These are phyloP conservation scores for Pluvianellus socialis DNA, from an alignment of 2,113 vertebrate genomes.

Conservation along the genomic window DNA sequence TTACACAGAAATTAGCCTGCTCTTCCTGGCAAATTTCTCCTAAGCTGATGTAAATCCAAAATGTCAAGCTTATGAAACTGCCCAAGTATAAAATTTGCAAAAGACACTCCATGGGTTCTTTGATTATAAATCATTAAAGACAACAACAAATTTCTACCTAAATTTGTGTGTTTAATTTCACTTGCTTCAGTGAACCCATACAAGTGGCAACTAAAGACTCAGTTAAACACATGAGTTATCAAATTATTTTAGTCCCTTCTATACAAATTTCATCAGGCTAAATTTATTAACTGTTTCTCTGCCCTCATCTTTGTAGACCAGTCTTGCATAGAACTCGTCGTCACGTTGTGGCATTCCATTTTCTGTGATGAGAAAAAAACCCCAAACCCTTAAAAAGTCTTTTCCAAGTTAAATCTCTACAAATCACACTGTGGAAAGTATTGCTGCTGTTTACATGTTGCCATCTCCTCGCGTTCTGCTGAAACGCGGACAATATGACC, in stretches of 20 bases:
- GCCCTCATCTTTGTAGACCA: not conserved
- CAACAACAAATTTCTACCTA: not conserved
- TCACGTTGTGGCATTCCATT: not conserved
- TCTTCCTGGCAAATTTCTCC: not conserved
- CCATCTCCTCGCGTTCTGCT: not conserved
- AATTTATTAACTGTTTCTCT: not conserved
- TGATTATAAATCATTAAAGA: not conserved
- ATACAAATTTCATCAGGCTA: not conserved
- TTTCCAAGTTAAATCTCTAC: not conserved
- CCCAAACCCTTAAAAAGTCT: not conserved
- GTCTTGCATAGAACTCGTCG: not conserved
- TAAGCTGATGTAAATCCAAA: not conserved
- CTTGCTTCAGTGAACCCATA: not conserved
- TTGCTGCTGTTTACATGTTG: not conserved
- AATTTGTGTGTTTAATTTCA: not conserved
- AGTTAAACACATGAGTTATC: not conserved
- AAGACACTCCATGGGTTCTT: not conserved
- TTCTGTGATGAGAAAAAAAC: not conserved
- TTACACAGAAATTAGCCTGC: not conserved
- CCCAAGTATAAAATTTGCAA: not conserved
- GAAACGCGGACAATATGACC: not conserved
- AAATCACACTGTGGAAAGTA: not conserved
- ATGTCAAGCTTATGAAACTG: not conserved
- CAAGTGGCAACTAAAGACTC: not conserved
- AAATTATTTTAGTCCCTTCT: not conserved